Evolutionary conservation across 2,113 vertebrate species (phyloP), one percentile per base, ranked within the genome.

Genomic region (Zosterops borbonicus): DNA sequence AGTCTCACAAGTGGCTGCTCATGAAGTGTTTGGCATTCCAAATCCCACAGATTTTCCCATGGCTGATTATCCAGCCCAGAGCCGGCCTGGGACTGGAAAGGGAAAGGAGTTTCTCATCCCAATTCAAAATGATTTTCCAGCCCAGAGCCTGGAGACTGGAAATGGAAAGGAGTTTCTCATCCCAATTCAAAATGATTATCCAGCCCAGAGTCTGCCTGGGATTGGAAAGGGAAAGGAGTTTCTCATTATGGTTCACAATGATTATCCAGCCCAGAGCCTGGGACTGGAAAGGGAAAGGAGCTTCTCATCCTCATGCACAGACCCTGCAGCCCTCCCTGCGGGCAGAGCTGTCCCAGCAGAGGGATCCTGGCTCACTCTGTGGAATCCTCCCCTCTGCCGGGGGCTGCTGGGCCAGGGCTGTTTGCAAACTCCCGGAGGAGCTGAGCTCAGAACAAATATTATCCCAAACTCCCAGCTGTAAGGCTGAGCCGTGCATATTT

Each of bases 391-490:
- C 0, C 2, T 18, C 5, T 9, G 79, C 23, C 9, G 12, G 39
- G 31, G 31, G 71, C 24, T 63, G 67, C 90, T 70, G 91, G 70
- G 44, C 58, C 25, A 2, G 5, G 33, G 35, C 56, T 86, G 44
- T 78, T 69, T 64, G 85, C 85, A 60, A 81, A 60, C 22, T 86
- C 95, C 83, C 67, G 8, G 44, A 68, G 88, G 73, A 86, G 7
- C 63, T 21, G 82, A 88, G 60, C 64, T 93, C 71, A 81, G 92
- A 81, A 53, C 68, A 92, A 92, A 59, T 46, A 78, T 85, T 88
- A 88, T 90, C 78, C 82, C 69, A 89, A 83, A 41, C 42, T 77
- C 75, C 67, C 67, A 71, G 83, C 47, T 82, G 47, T 4, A 33
- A 33, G 87, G 84, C 65, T 68, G 83, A 92, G 52, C 89, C 3